Evolutionary conservation across 2,797 vertebrate genomes (phyloP).

Genomic region (Cottoperca gobio): DNA sequence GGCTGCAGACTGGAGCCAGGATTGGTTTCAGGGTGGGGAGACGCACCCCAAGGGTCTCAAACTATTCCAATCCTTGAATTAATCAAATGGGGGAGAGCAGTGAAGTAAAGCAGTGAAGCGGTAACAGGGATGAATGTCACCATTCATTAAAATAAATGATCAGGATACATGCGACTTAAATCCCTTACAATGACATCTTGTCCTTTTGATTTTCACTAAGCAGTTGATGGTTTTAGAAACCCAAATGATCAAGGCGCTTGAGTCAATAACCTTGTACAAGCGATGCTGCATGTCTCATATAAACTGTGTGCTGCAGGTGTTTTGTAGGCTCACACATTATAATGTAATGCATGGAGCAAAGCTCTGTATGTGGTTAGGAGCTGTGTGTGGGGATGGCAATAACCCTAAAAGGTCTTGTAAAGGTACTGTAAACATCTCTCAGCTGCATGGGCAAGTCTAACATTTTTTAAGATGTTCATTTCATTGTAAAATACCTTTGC

Average conservation of each 20-base stretch:
- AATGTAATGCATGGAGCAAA: slow-evolving; percentile 34
- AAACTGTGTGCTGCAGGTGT: slow-evolving; percentile 33
- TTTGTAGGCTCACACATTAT: not conserved
- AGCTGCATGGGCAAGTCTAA: slow-evolving; percentile 51
- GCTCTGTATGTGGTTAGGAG: slow-evolving; percentile 7
- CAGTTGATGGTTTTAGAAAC: slow-evolving; percentile 11
- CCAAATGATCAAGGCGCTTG: slow-evolving; percentile 16
- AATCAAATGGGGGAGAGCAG: slow-evolving; percentile 57
- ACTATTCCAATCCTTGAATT: slow-evolving; percentile 58
- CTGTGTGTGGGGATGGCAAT: slow-evolving; percentile 4
- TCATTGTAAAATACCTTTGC: slow-evolving; percentile 32
- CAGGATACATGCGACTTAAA: slow-evolving; percentile 27
- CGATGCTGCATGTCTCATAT: slow-evolving; percentile 51
- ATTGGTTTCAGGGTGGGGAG: slow-evolving; percentile 63
- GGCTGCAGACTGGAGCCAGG: slow-evolving; percentile 39
- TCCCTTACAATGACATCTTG: slow-evolving; percentile 2
- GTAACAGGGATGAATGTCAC: slow-evolving; percentile 20
- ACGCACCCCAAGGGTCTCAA: slow-evolving; percentile 66
- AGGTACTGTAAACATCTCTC: slow-evolving; percentile 33
- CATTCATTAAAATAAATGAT: slow-evolving; percentile 25
- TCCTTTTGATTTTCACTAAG: slow-evolving; percentile 41
- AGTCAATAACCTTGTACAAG: slow-evolving; percentile 28
- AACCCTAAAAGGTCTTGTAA: slow-evolving; percentile 27
- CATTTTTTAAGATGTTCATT: slow-evolving; percentile 27
- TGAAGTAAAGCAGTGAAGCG: slow-evolving; percentile 46